Conservation (phyloP, 2,797 vertebrate species). For the Poeciliopsis infans region DNA sequence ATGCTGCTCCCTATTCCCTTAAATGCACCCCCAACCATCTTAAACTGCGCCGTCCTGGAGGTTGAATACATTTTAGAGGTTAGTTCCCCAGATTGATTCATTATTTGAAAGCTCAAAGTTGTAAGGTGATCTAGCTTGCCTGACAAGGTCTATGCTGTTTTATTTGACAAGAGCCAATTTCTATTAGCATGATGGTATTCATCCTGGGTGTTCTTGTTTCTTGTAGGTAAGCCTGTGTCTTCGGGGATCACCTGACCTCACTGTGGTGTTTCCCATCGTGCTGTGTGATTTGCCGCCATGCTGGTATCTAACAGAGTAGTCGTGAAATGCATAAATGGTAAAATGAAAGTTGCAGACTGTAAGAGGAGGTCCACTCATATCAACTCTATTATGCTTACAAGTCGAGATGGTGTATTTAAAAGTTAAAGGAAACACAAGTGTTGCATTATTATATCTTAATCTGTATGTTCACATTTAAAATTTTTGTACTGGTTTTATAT, state of each 20-base stretch:
- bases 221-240: neutral
- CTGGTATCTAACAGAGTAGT: neutral
- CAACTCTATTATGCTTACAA: neutral
- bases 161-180: neutral
- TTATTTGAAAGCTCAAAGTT: neutral
- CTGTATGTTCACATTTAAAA: neutral
- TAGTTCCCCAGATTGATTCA: neutral
- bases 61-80: conserved; percentile 63
- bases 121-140: neutral
- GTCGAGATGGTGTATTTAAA: neutral
- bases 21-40: conserved; percentile 26
- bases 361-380: too few species aligned
- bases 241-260: neutral
- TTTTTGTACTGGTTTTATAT: neutral
- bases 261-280: neutral
- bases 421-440: neutral
- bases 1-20: conserved; percentile 45
- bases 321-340: neutral
- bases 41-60: conserved; percentile 63
- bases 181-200: neutral
- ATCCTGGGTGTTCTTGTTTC: neutral
- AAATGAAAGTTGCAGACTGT: neutral
- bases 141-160: neutral
- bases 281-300: neutral
- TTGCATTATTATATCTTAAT: neutral